Conservation (phyloP, 2,113 vertebrate species). For the Tichodroma muraria region DNA sequence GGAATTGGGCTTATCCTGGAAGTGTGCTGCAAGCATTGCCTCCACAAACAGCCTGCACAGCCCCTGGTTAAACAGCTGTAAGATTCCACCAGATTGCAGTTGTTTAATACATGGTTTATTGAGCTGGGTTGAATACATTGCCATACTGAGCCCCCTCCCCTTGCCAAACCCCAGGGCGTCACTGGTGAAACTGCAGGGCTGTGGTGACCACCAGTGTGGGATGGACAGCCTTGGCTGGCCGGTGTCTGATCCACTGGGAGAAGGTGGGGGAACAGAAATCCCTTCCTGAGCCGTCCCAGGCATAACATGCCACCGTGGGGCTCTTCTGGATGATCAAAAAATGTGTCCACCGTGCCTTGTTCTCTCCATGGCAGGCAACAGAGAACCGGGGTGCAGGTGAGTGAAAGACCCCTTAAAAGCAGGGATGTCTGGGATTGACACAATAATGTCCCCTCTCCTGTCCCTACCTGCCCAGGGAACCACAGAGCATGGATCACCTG, state of each 20-base stretch:
- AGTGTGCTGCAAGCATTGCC: neutral
- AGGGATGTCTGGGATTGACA: neutral
- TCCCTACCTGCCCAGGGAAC: neutral
- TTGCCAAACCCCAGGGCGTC: neutral
- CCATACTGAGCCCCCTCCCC: neutral
- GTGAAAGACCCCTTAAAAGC: neutral
- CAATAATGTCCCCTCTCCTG: neutral
- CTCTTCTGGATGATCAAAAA: neutral
- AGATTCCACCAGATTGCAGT: neutral
- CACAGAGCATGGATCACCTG: neutral
- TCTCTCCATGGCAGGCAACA: neutral
- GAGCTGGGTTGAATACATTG: neutral
- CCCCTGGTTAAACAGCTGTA: neutral
- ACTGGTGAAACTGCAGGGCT: neutral
- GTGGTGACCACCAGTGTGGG: neutral
- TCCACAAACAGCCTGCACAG: neutral
- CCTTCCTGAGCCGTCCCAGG: neutral
- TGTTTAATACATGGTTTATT: neutral
- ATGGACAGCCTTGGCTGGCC: neutral
- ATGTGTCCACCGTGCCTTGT: neutral
- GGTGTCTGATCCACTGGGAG: neutral
- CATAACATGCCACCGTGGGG: accelerated
- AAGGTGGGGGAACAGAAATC: neutral
- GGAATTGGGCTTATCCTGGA: neutral
- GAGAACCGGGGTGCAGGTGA: neutral